Percentiles rank a stretch among this genome's conserved stretches.
These are phyloP conservation scores for Porites cylindrica DNA, from an alignment of 92 coral and sea anemone species.

Conservation along the genomic window DNA sequence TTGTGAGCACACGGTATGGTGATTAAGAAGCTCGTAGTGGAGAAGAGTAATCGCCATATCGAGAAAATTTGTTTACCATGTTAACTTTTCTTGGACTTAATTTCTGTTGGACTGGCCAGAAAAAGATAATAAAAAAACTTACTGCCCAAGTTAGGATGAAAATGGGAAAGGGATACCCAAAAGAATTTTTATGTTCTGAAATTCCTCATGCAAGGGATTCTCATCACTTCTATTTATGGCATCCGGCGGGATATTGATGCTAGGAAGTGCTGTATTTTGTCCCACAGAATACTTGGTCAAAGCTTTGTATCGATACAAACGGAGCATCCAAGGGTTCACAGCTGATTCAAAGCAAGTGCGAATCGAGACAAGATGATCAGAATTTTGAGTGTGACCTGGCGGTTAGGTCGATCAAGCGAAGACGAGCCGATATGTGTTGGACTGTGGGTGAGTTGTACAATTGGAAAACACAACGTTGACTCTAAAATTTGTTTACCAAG, in stretches of 20 bases:
- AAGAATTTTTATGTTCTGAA: too few relatives aligned
- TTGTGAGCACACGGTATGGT: too few relatives aligned
- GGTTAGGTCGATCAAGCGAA: conserved; percentile 86
- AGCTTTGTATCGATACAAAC: conserved; percentile 89
- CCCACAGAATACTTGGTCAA: conserved; percentile 73
- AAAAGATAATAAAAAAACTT: too few relatives aligned
- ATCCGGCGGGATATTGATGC: background rate
- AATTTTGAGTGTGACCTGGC: conserved; percentile 93
- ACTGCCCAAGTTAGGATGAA: too few relatives aligned
- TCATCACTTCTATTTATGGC: background rate
- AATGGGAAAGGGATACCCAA: too few relatives aligned
- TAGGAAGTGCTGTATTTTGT: background rate
- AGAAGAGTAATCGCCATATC: too few relatives aligned
- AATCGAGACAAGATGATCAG: conserved; percentile 91
- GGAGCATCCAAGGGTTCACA: conserved; percentile 78
- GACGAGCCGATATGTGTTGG: conserved; percentile 90
- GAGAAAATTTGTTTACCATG: too few relatives aligned
- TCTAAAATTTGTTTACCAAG: too few relatives aligned
- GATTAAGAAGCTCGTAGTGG: too few relatives aligned
- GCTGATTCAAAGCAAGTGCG: conserved; percentile 87
- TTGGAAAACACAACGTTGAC: background rate
- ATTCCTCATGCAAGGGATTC: too few relatives aligned
- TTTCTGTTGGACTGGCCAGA: too few relatives aligned
- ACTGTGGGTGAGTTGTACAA: conserved; percentile 75
- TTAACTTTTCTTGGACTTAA: too few relatives aligned